Evolutionary conservation across 2,888 invertebrate genomes (phyloP).

Genomic region (Steromphala cineraria): DNA sequence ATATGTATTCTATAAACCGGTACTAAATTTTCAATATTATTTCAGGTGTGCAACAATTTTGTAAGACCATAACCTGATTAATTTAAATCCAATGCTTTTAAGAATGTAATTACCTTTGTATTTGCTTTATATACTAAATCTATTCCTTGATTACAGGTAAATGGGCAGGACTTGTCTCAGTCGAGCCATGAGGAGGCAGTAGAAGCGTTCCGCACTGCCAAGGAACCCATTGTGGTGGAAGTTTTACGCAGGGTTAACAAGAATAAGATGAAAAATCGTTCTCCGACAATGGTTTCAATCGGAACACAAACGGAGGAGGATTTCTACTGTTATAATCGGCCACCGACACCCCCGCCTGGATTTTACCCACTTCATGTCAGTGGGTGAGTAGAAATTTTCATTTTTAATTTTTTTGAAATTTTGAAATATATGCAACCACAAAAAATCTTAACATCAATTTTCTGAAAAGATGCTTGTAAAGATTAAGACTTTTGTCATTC

Average conservation of each 20-base stretch:
- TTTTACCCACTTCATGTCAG: slow-evolving; percentile 59
- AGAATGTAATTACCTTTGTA: too few species aligned
- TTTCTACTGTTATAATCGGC: slow-evolving; percentile 66
- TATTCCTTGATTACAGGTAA: slow-evolving; percentile 66
- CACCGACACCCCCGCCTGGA: slow-evolving; percentile 66
- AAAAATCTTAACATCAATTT: too few species aligned
- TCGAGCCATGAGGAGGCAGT: slow-evolving; percentile 75
- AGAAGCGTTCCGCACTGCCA: slow-evolving; percentile 73
- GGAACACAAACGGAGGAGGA: slow-evolving; percentile 74
- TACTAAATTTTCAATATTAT: too few species aligned
- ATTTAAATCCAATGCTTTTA: too few species aligned
- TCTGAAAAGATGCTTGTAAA: too few species aligned
- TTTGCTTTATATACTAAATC: too few species aligned
- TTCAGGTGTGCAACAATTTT: too few species aligned
- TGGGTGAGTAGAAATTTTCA: slow-evolving; percentile 53
- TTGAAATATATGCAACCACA: too few species aligned
- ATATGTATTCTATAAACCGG: too few species aligned
- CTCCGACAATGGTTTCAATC: slow-evolving; percentile 71
- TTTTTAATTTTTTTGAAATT: too few species aligned
- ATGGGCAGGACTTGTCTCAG: slow-evolving; percentile 74
- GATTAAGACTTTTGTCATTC: too few species aligned
- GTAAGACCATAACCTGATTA: too few species aligned
- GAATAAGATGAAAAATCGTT: slow-evolving; percentile 49
- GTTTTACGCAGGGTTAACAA: slow-evolving; percentile 70
- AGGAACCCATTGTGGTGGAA: slow-evolving; percentile 75